phyloP scores from a whole-genome alignment of 2,888 invertebrate species.

The Melieria picta region DNA sequence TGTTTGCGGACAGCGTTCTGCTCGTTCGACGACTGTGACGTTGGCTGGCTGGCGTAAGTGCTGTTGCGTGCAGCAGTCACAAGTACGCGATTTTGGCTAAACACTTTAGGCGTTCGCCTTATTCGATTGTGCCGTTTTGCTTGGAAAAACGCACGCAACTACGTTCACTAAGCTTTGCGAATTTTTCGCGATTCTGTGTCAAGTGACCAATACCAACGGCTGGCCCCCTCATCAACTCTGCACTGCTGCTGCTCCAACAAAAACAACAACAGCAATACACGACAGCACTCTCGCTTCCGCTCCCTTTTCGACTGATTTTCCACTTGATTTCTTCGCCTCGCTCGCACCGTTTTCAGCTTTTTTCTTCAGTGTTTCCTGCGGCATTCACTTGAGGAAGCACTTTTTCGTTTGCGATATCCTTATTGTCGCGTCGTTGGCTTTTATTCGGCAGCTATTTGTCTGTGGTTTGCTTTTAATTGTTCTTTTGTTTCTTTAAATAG shows the following conservation, averaged over 20 bases:
- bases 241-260: not conserved
- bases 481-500: not conserved
- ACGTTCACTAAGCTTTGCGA: too few species aligned
- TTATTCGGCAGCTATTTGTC: not conserved
- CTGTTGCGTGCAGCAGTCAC: not conserved
- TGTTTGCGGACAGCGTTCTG: too few species aligned
- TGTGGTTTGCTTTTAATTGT: not conserved
- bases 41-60: constrained; percentile 8
- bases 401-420: not conserved
- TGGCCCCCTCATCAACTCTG: constrained; percentile 18
- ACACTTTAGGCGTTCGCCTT: too few species aligned
- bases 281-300: constrained; percentile 21
- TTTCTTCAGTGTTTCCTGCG: not conserved
- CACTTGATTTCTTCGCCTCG: constrained; percentile 25
- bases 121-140: too few species aligned
- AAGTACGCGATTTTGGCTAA: too few species aligned
- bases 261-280: not conserved
- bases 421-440: not conserved
- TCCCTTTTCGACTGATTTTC: constrained; percentile 23
- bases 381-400: not conserved
- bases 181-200: constrained; percentile 22
- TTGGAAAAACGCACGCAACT: too few species aligned
- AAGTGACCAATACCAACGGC: constrained; percentile 26
- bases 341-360: not conserved
- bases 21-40: not conserved